These are phyloP conservation scores for Thereva nobilitata DNA, from an alignment of 2,888 invertebrate genomes.

Conservation along the genomic window DNA sequence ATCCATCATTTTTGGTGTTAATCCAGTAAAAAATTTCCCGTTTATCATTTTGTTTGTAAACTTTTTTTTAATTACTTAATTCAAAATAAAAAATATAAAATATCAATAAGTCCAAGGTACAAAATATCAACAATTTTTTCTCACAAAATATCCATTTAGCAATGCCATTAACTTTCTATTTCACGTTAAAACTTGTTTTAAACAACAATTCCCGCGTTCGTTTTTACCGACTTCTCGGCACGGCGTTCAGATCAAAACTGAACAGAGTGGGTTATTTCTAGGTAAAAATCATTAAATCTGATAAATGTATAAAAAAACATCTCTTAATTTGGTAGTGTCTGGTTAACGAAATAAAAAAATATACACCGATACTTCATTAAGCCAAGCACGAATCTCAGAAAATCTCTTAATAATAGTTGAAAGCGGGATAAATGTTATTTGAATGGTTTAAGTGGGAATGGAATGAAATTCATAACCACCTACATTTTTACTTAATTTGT, in stretches of 20 bases:
- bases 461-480: too few species aligned
- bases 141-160: not conserved
- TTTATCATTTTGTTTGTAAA: slow-evolving; percentile 51
- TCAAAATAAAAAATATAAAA: too few species aligned
- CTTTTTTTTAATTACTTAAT: too few species aligned
- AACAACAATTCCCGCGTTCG: slow-evolving; percentile 50
- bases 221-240: slow-evolving; percentile 34
- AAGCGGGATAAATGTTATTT: too few species aligned
- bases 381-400: too few species aligned
- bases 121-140: too few species aligned
- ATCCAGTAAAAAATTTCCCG: slow-evolving; percentile 57
- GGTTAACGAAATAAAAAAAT: not conserved
- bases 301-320: not conserved
- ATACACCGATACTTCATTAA: too few species aligned
- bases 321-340: slow-evolving; percentile 39
- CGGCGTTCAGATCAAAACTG: slow-evolving; percentile 17
- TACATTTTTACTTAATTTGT: too few species aligned
- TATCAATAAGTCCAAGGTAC: too few species aligned
- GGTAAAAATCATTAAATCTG: slow-evolving; percentile 25
- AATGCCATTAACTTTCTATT: slow-evolving; percentile 31
- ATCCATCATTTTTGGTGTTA: slow-evolving; percentile 56
- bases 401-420: too few species aligned
- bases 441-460: too few species aligned
- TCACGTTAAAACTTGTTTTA: slow-evolving; percentile 43
- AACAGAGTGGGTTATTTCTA: slow-evolving; percentile 16